These are phyloP conservation scores for Clarias magur DNA, from an alignment of 2,113 vertebrate species.

Conservation along the genomic window DNA sequence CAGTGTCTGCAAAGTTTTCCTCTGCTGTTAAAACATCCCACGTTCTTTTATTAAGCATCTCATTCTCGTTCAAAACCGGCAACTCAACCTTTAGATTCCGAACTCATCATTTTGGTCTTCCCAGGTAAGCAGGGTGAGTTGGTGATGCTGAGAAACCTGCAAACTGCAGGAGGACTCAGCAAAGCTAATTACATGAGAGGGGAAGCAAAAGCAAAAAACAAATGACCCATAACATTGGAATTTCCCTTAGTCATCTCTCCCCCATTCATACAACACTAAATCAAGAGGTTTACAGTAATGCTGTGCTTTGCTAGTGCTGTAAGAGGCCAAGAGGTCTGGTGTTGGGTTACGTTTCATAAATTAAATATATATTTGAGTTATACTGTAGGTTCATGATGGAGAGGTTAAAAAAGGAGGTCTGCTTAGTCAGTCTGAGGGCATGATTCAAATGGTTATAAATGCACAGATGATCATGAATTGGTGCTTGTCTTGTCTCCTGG, in stretches of 20 bases:
- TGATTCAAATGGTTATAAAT: background rate
- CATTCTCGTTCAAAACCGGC: background rate
- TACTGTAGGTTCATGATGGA: background rate
- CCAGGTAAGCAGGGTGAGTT: constrained; percentile 17
- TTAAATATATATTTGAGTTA: background rate
- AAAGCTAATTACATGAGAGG: constrained; percentile 9
- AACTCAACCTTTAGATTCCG: background rate
- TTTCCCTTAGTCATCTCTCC: background rate
- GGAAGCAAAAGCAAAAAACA: background rate
- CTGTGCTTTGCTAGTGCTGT: background rate
- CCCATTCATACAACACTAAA: background rate
- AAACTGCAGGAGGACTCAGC: constrained; percentile 8
- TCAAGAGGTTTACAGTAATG: constrained; percentile 1
- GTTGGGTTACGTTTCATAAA: background rate
- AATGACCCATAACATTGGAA: constrained; percentile 2
- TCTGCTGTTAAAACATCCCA: background rate
- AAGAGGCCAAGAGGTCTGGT: background rate
- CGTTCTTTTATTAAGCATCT: background rate
- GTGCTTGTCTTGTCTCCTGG: constrained; percentile 33
- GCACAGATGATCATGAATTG: background rate
- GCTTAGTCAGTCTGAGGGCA: background rate
- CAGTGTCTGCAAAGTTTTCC: background rate
- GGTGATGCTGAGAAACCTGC: background rate
- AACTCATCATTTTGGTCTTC: constrained; percentile 8
- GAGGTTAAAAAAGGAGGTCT: background rate